These are phyloP conservation scores for Poeciliopsis gracilis DNA, from an alignment of 2,797 vertebrate species.

Conservation along the genomic window DNA sequence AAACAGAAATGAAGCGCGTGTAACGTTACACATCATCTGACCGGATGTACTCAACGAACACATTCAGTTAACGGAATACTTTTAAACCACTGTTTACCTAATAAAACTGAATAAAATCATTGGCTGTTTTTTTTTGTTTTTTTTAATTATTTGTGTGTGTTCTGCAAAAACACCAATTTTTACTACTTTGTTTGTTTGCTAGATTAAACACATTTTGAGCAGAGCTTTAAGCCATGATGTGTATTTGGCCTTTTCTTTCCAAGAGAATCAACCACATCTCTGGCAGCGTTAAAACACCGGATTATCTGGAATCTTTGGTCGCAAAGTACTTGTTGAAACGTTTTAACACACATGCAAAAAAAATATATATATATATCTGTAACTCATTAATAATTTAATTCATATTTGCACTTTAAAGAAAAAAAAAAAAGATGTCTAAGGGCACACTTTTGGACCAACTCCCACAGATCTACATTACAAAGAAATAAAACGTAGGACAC, in stretches of 20 bases:
- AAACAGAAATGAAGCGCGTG: neutral
- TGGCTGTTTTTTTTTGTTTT: neutral
- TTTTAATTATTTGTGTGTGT: neutral
- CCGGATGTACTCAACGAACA: neutral
- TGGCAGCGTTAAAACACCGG: slow-evolving; percentile 14
- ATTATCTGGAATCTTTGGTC: slow-evolving; percentile 55
- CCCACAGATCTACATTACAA: slow-evolving; percentile 10
- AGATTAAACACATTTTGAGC: neutral
- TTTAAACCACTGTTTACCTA: neutral
- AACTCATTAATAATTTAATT: slow-evolving; percentile 7
- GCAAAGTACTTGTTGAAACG: slow-evolving; percentile 19
- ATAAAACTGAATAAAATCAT: neutral
- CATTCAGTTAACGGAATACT: neutral
- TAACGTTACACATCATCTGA: too few species aligned
- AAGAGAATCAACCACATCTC: neutral
- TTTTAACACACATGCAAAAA: slow-evolving; percentile 14
- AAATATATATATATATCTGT: neutral
- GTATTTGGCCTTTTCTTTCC: neutral
- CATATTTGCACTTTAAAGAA: slow-evolving; percentile 17
- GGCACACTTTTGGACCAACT: slow-evolving; percentile 22
- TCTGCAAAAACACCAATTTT: neutral
- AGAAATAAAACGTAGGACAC: neutral
- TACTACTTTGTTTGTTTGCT: neutral
- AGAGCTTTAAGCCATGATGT: neutral
- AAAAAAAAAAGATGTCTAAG: neutral